These are phyloP conservation scores for Melanotaenia duboulayi DNA, from an alignment of 2,113 vertebrate species.

Conservation along the genomic window DNA sequence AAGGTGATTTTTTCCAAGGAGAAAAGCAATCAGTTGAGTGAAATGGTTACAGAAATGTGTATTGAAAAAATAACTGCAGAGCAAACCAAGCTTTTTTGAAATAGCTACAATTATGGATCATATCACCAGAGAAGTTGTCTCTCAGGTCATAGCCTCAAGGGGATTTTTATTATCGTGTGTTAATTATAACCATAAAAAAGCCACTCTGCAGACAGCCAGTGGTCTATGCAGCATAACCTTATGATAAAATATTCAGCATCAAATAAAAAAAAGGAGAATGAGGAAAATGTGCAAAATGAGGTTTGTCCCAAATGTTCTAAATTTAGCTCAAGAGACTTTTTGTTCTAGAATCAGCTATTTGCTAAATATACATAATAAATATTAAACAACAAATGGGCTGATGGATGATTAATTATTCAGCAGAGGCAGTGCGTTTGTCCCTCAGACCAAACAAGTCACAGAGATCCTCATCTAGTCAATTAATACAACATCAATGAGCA, in stretches of 20 bases:
- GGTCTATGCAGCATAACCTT: slow-evolving; percentile 13
- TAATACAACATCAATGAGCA: slow-evolving; percentile 27
- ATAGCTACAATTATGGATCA: slow-evolving; percentile 21
- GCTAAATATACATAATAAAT: slow-evolving; percentile 4
- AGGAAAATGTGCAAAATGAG: slow-evolving; percentile 16
- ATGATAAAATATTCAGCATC: slow-evolving; percentile 41
- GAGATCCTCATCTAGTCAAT: slow-evolving; percentile 26
- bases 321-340: slow-evolving; percentile 27
- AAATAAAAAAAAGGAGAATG: not conserved
- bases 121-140: slow-evolving; percentile 7
- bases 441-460: slow-evolving; percentile 14
- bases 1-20: not conserved
- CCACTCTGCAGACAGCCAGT: slow-evolving; percentile 19
- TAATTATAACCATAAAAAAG: slow-evolving; percentile 39
- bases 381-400: slow-evolving; percentile 25
- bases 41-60: not conserved
- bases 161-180: slow-evolving; percentile 38
- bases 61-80: not conserved
- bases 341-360: slow-evolving; percentile 4
- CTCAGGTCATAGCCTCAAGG: slow-evolving; percentile 8
- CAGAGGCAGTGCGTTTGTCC: slow-evolving; percentile 17
- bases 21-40: not conserved
- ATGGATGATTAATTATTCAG: slow-evolving; percentile 51
- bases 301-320: slow-evolving; percentile 42
- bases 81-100: not conserved